Percentiles rank a stretch among this genome's conserved stretches.
phyloP scores from a whole-genome alignment of 2,797 vertebrate species.

The Cryptoprocta ferox region DNA sequence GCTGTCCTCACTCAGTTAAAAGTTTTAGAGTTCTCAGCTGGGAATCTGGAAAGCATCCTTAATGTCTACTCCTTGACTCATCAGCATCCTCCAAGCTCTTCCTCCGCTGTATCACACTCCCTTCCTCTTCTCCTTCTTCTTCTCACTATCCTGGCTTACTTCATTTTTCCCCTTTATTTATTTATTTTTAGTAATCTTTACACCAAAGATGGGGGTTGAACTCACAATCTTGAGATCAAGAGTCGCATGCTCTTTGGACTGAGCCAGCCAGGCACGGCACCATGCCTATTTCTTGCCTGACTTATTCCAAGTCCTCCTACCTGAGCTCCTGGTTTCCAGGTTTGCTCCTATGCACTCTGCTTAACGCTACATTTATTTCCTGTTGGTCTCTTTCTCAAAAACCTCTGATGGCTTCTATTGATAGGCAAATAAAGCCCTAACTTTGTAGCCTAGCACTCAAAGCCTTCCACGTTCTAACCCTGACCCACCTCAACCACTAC shows the following conservation, averaged over 20 bases:
- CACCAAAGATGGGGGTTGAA: neutral
- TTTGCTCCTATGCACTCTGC: neutral
- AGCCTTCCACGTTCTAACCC: neutral
- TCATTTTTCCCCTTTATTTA: neutral
- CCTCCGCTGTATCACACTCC: neutral
- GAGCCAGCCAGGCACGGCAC: neutral
- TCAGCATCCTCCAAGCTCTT: neutral
- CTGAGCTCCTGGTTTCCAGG: neutral
- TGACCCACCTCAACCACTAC: neutral
- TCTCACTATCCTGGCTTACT: neutral
- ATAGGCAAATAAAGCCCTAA: neutral
- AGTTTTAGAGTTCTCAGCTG: neutral
- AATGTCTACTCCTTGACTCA: neutral
- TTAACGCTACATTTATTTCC: neutral
- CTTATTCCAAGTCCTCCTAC: neutral
- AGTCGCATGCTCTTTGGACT: neutral
- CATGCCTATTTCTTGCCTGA: neutral
- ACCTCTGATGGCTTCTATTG: neutral
- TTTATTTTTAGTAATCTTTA: neutral
- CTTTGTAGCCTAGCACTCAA: neutral
- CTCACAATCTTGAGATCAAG: neutral
- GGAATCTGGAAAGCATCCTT: neutral
- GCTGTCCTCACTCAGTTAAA: neutral
- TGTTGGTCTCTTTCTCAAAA: neutral
- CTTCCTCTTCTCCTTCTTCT: neutral